Evolutionary conservation across 2,113 vertebrate genomes (phyloP).

Genomic region (Peucedramus taeniatus): DNA sequence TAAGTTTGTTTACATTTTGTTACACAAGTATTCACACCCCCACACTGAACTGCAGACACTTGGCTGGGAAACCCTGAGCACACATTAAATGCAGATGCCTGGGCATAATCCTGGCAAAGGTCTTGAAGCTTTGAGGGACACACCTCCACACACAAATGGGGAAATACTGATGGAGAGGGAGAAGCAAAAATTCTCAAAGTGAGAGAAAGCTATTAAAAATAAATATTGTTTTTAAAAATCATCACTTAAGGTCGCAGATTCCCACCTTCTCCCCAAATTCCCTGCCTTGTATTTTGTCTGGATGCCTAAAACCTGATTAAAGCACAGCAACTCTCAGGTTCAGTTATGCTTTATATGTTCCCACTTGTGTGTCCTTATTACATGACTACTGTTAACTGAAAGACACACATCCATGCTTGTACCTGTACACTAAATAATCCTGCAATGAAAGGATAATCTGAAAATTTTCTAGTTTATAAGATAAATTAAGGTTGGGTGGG

Average conservation of each 20-base stretch:
- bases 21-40: background rate
- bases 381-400: background rate
- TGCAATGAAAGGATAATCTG: background rate
- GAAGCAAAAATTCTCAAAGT: background rate
- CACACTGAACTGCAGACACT: background rate
- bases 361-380: background rate
- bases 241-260: background rate
- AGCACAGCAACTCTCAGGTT: background rate
- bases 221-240: background rate
- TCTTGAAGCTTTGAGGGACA: rapidly evolving
- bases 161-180: background rate
- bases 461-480: background rate
- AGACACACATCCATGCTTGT: background rate
- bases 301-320: background rate
- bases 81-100: background rate
- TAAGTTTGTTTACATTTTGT: background rate
- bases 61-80: background rate
- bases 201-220: background rate
- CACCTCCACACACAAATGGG: background rate
- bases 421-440: background rate
- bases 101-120: background rate
- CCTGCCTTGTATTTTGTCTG: background rate
- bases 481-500: background rate
- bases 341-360: background rate
- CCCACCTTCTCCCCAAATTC: background rate